A percentile compares a stretch with the other conserved stretches of the same genome.
These are phyloP conservation scores for Polia nebulosa DNA, from an alignment of 2,888 invertebrate species.

Conservation along the genomic window DNA sequence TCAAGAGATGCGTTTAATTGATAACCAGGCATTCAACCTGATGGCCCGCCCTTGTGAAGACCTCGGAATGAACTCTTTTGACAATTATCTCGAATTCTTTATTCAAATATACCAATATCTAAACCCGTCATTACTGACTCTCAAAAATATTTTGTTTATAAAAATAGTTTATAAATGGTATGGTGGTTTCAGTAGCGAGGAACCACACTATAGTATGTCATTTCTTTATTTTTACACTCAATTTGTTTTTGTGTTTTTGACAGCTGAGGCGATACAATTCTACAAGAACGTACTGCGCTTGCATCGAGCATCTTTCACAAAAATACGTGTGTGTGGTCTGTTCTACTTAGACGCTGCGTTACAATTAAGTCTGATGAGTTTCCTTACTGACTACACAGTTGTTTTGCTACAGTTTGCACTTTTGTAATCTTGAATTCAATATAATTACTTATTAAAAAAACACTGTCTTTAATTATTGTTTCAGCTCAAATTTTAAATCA, in stretches of 20 bases:
- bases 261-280: background rate
- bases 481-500: no score
- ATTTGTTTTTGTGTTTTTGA: background rate
- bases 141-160: no score
- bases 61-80: no score
- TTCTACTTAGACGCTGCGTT: background rate
- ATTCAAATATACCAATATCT: no score
- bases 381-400: background rate
- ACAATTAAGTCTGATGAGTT: background rate
- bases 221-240: background rate
- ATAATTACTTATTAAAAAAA: background rate
- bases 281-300: slow-evolving; percentile 1
- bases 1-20: no score
- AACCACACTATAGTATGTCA: background rate
- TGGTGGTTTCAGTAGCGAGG: no score
- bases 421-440: background rate
- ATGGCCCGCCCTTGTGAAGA: no score
- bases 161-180: no score
- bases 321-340: background rate
- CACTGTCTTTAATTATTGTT: no score
- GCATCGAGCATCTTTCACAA: background rate
- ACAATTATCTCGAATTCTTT: no score
- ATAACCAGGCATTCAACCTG: no score
- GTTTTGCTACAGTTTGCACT: background rate
- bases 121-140: no score